Evolutionary conservation across 2,797 vertebrate genomes (phyloP), one percentile per base, ranked within the genome.

Genomic region (Masticophis lateralis): DNA sequence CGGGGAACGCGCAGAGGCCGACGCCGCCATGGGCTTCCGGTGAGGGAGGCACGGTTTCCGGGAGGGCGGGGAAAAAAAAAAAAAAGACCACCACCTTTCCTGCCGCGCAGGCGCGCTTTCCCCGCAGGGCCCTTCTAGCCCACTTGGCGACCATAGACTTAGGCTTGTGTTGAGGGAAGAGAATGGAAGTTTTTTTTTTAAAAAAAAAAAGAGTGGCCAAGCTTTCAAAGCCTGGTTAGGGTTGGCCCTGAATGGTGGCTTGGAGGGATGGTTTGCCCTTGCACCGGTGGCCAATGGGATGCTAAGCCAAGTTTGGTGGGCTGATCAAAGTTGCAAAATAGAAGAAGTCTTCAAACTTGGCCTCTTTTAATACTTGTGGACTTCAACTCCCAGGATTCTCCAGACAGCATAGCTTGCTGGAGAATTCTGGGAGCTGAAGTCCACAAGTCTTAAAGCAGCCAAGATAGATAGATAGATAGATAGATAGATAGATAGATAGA

Each of bases 31-130:
- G 25, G 13, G 5, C 1, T 51, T 60, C 88, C 59, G 88, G 56
- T 0, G 55, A 2, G 4, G 1, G 22, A 0, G 5, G 0, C 87
- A 9, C 28, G 16, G 8, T 22, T 32, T 61, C 60, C 37, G 74
- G 18, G 3, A 7, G 4, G 1, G 51, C 1, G 51, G 9, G 8
- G 0, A 47, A 47, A 1, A 1, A 7, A 8, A 51, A 51, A 37
- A 37, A 37, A 37, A 37, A 37, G 47, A n/a, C n/a, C n/a, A n/a
- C n/a, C 3, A 5, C 47, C 47, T 53, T 53, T 1, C 32, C 18
- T 8, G 0, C 8, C 74, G 74, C 74, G 37, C 74, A 79, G 74
- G 74, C 74, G 74, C 74, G 0, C 8, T 9, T 20, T 1, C 0
- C 18, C 8, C 74, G 4, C 37, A 0, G 10, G 3, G 4, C 8